phyloP scores from a whole-genome alignment of 92 coral and sea anemone species.

The Scolanthus callimorphus region DNA sequence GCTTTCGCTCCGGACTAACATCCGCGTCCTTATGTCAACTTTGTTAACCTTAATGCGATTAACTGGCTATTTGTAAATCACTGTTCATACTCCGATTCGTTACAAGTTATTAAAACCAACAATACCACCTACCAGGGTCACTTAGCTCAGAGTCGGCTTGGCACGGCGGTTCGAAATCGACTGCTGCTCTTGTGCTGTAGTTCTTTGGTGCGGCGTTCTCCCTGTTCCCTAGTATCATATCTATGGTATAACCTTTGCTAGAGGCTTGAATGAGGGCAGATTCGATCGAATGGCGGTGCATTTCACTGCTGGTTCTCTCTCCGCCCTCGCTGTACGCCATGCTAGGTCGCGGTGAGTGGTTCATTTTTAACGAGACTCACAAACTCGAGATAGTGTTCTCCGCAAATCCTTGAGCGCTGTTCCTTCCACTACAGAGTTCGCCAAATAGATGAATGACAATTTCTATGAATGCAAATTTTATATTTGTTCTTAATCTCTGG shows the following conservation, averaged over 20 bases:
- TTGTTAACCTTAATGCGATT: background rate
- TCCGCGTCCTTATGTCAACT: constrained; percentile 4
- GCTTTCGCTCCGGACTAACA: too few relatives aligned
- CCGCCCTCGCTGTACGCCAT: constrained; percentile 19
- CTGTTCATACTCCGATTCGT: too few relatives aligned
- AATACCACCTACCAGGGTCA: constrained; percentile 24
- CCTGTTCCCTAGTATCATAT: constrained; percentile 85
- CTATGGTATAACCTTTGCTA: constrained; percentile 84
- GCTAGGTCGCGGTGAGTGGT: constrained; percentile 7
- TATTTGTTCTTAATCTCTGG: constrained; percentile 84
- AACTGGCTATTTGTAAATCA: constrained; percentile 4
- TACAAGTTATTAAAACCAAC: too few relatives aligned
- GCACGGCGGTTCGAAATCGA: background rate
- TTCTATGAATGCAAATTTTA: constrained; percentile 90
- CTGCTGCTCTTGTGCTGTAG: background rate
- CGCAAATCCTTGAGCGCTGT: too few relatives aligned
- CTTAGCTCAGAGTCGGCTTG: constrained; percentile 18
- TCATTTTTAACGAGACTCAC: constrained; percentile 7
- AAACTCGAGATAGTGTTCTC: too few relatives aligned
- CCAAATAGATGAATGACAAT: background rate
- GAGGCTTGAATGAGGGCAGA: constrained; percentile 87
- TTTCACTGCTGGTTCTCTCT: constrained; percentile 2
- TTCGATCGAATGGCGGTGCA: constrained; percentile 65
- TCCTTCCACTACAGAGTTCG: too few relatives aligned
- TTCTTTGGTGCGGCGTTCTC: constrained; percentile 16